Percentiles rank a stretch among this genome's conserved stretches.
phyloP scores from a whole-genome alignment of 2,888 invertebrate genomes.

The Calliphora vomitoria region DNA sequence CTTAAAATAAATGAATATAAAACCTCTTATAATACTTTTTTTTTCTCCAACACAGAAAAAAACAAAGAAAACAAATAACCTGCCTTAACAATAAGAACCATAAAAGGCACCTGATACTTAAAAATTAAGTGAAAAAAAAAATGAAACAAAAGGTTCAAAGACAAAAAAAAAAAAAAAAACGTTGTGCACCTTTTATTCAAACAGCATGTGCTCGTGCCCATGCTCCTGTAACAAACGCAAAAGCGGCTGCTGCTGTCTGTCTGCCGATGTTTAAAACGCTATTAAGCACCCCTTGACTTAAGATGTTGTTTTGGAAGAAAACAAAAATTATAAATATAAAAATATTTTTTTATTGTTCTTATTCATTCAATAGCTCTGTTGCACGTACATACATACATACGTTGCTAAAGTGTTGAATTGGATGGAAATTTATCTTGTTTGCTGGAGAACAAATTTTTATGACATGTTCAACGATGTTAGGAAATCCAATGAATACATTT shows the following conservation, averaged over 20 bases:
- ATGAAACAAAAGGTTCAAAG: conserved; percentile 32
- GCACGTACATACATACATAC: neutral
- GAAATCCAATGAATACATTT: conserved; percentile 36
- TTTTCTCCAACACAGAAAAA: neutral
- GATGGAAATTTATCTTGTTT: conserved; percentile 36
- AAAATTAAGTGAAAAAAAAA: conserved; percentile 10
- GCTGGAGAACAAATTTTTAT: conserved; percentile 33
- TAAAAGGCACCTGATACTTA: conserved; percentile 49
- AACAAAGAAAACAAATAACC: conserved; percentile 28
- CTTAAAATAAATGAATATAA: conserved; percentile 9
- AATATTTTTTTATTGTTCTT: neutral
- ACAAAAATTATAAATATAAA: conserved; percentile 6
- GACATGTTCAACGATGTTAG: conserved; percentile 28
- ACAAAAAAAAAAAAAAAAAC: conserved; percentile 33
- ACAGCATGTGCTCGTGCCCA: conserved; percentile 49
- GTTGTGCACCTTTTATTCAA: conserved; percentile 38
- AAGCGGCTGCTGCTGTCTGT: conserved; percentile 19
- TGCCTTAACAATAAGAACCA: conserved; percentile 24
- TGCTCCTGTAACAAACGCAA: neutral
- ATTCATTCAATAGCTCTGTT: neutral
- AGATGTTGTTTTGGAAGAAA: conserved; percentile 22
- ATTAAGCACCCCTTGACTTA: conserved; percentile 58
- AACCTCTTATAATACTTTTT: conserved; percentile 15
- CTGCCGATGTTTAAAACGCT: conserved; percentile 52
- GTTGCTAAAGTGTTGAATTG: conserved; percentile 25